These are phyloP conservation scores for Globodera rostochiensis DNA, from an alignment of 1,140 invertebrate genomes.

Conservation along the genomic window DNA sequence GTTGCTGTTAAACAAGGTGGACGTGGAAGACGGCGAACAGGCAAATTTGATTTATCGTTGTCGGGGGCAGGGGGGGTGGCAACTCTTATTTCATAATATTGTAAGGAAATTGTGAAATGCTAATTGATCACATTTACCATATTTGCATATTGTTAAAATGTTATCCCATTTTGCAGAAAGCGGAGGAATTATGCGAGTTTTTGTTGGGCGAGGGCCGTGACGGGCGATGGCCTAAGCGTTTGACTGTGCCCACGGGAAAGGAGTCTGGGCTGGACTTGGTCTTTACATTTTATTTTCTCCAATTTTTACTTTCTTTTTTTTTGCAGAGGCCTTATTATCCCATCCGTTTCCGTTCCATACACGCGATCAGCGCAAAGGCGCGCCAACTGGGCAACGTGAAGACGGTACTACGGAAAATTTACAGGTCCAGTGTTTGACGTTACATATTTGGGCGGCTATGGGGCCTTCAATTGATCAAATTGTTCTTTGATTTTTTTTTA, in stretches of 20 bases:
- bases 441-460: too few species aligned
- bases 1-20: conserved; percentile 58
- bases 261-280: background rate
- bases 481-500: too few species aligned
- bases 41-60: conserved; percentile 6
- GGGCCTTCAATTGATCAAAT: too few species aligned
- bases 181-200: conserved; percentile 17
- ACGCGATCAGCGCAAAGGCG: conserved; percentile 36
- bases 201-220: conserved; percentile 20
- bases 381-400: conserved; percentile 32
- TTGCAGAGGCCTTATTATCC: conserved; percentile 30
- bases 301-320: too few species aligned
- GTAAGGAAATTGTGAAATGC: background rate
- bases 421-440: background rate
- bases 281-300: background rate
- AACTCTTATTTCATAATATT: background rate
- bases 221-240: conserved; percentile 28
- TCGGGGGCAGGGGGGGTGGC: too few species aligned
- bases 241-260: background rate
- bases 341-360: conserved; percentile 40
- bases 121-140: background rate
- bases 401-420: conserved; percentile 4
- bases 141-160: conserved; percentile 17
- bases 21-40: conserved; percentile 41
- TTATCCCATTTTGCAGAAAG: conserved; percentile 35